A percentile compares a stretch with the other conserved stretches of the same genome.
Conservation (phyloP, 2,888 invertebrate genomes). For the Vannuccia rotundouncinata region DNA sequence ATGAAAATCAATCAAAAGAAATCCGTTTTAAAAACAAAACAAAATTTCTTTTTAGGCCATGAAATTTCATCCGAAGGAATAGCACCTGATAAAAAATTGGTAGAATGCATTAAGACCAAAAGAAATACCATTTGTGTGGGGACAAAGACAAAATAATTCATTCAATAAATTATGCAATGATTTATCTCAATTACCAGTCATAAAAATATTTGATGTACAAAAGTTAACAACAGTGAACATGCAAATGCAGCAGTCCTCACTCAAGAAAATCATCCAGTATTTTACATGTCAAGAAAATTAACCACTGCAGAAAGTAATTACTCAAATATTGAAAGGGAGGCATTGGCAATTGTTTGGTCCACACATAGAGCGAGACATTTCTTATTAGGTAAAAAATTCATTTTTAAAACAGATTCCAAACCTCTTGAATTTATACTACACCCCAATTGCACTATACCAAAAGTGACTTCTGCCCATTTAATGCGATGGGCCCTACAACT, state of each 20-base stretch:
- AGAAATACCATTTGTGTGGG: constrained; percentile 17
- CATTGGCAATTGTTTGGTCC: constrained; percentile 36
- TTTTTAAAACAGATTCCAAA: constrained; percentile 33
- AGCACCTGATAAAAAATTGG: constrained; percentile 27
- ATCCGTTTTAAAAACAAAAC: constrained; percentile 33
- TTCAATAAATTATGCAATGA: constrained; percentile 24
- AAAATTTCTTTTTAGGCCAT: constrained; percentile 29
- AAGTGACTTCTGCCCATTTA: not conserved
- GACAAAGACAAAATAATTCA: constrained; percentile 8
- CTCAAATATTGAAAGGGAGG: constrained; percentile 37
- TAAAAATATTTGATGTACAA: constrained; percentile 30
- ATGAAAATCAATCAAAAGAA: constrained; percentile 33
- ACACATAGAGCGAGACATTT: constrained; percentile 36
- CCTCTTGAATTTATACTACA: constrained; percentile 34
- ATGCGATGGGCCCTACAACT: constrained; percentile 29
- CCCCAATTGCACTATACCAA: constrained; percentile 14
- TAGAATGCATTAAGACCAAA: constrained; percentile 25
- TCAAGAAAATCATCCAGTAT: constrained; percentile 37
- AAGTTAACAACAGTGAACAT: constrained; percentile 35
- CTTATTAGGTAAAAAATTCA: constrained; percentile 31
- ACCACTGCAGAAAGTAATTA: constrained; percentile 32
- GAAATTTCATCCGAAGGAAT: constrained; percentile 21
- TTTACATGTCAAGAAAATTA: constrained; percentile 36
- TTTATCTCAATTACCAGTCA: constrained; percentile 33
- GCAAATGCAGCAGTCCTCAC: constrained; percentile 23